Base-by-base conservation (phyloP, 2,888 invertebrate species). In the Mimumesa dahlbomi region DNA sequence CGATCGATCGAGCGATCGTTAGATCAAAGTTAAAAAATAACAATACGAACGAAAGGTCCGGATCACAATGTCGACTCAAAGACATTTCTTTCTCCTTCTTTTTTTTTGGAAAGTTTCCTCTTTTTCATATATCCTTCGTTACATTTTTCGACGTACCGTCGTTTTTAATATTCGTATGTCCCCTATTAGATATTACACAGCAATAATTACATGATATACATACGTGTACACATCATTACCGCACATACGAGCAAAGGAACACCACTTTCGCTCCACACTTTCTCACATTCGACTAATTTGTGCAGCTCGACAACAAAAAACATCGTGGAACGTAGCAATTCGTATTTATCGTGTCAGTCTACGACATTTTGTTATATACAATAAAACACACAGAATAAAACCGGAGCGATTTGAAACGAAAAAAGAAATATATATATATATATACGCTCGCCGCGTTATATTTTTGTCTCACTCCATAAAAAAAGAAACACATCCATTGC, bases 1-100 rank as follows among this genome's bases (percentile, higher is more conserved):
- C 56, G 57, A 62, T 66, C 61, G 45, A 62, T 68, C 54, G 31
- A 42, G 54, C 48, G 54, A 62, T 56, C 34, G 38, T 65, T 63
- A 71, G 40, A 54, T 63, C 61, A 34, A 43, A 70, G 16, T 36
- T 13, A 36, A 40, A 40, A 29, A 29, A 31, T 13, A 21, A 42
- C n/a, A 16, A 43, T 53, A 59, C 14, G 19, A 69, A 69, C 40
- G 29, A 58, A 53, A 68, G 25, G 22, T 58, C 52, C 25, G 56
- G 25, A 68, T 63, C 58, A 53, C 53, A 54, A 66, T 54, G 36
- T 54, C 29, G 40, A 61, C 29, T 34, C 49, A 34, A 34, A n/a
- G 13, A 18, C 34, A 7, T 34, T 16, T 13, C 0, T 29, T 13
- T 22, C 11, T 16, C 16, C n/a, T 40, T 16, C 22, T 25, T 7